Conservation (phyloP, 1,140 invertebrate species). For the Pogonognathellus flavescens region DNA sequence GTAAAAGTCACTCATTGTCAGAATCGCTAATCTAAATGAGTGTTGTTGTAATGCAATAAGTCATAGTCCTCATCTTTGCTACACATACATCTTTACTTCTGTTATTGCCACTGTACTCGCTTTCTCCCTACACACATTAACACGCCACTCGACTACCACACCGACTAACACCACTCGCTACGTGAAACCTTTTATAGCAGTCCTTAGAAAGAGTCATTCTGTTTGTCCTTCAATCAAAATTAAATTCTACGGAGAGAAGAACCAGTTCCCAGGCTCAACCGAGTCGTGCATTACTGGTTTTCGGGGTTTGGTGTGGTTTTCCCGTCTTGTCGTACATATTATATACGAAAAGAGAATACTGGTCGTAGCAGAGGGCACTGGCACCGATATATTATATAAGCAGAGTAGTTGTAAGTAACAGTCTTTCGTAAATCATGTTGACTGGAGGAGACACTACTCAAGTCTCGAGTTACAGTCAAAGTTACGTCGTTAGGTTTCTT, state of each 20-base stretch:
- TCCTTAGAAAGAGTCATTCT: constrained; percentile 30
- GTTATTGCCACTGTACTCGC: background rate
- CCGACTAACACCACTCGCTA: background rate
- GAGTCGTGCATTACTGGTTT: background rate
- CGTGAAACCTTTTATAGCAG: constrained; percentile 10
- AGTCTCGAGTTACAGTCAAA: background rate
- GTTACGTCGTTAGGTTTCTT: constrained; percentile 26
- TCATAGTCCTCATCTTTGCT: background rate
- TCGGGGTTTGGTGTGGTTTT: no score
- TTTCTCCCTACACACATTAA: background rate
- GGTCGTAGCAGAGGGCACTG: no score
- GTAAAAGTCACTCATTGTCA: no score
- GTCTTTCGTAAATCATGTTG: no score
- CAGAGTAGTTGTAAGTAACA: no score
- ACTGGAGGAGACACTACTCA: background rate
- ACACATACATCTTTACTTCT: background rate
- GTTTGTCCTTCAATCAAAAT: constrained; percentile 43
- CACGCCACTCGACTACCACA: background rate
- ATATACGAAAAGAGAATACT: no score
- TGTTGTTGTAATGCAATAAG: background rate
- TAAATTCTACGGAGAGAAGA: constrained; percentile 17
- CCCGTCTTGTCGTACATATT: no score
- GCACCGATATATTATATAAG: no score
- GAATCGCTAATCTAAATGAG: no score
- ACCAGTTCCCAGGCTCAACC: background rate